Base-by-base conservation (phyloP, 2,888 invertebrate species). In the Disparrhopalites patrizii region DNA sequence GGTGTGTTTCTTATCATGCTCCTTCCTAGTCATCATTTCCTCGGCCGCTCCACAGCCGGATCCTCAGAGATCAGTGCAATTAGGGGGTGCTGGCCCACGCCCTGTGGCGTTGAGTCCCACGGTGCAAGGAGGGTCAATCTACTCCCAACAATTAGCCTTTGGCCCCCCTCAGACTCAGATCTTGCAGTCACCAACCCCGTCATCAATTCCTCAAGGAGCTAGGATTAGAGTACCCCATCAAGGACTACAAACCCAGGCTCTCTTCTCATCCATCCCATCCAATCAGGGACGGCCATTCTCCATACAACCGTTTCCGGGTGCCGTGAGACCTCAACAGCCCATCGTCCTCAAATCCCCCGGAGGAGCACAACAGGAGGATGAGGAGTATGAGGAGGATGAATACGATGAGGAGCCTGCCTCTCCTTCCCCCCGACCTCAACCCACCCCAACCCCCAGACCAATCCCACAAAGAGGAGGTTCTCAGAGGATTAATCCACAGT, bases 341-440 rank as follows among this genome's bases (percentile, higher is more conserved):
- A 28, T 33, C 25, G 36, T 52, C 33, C 33, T 43, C 31, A 51
- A 54, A 5, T 70, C 70, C 3, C 70, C 73, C 18, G 47, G 23
- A 23, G 55, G 25, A 10, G 31, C 57, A 10, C 51, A 58, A 10
- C 23, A 67, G 33, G 73, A 72, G 18, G 75, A 75, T n/a, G 75
- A 75, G 30, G 75, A 75, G 36, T 74, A 75, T 36, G 73, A 75
- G 52, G 70, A 72, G 36, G 74, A 75, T 23, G 75, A 75, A 51
- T 73, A 75, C 56, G 75, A 75, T 7, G 75, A 75, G 25, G 74
- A 73, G 66, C 31, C 55, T n/a, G 51, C 67, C 18, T 47, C 55
- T 1, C 63, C 55, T 10, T 51, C 36, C 8, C 64, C 28, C 1
- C 23, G n/a, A 20, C 31, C 36, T 56, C 4, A 62, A 66, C 33